Evolutionary conservation across 2,113 vertebrate species (phyloP), one percentile per base, ranked within the genome.

Genomic region (Triplophysa rosa): DNA sequence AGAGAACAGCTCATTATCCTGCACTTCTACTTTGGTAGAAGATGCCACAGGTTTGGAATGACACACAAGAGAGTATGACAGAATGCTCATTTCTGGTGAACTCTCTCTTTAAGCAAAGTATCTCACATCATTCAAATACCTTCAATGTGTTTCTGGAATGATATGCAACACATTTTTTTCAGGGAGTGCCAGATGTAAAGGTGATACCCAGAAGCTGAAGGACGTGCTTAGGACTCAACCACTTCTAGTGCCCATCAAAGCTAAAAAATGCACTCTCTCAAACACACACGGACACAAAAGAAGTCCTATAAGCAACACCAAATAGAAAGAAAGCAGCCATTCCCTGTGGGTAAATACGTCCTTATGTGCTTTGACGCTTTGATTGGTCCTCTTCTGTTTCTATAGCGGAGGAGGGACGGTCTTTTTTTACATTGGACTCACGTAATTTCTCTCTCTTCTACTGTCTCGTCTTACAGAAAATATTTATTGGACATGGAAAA

Each of bases 351-450:
- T 90, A 88, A 91, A 91, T 89, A 87, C 87, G 78, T 83, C 85
- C 85, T 90, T 90, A 90, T 89, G 90, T 89, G 88, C 87, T 89
- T 78, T 62, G 86, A 87, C 82, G 56, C n/a, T 90, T 84, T 86
- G 47, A 49, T 84, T 86, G 86, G 82, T 83, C 86, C 86, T 84
- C 79, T 90, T 88, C 85, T 84, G 52, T 26, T 86, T 84, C 87
- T 87, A 81, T 87, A 56, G 89, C 85, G 84, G 78, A 86, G 83
- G 81, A 84, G 70, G 84, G 86, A 82, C 77, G 72, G 76, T 80
- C 64, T 90, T 82, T 85, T 29, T 81, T 86, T 87, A 83, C 83
- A 85, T 82, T 85, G 83, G 84, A 82, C 88, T 86, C 86, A 83
- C 81, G 84, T 65, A 24, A 26, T 69, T 24, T 81, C 70, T 68